phyloP scores from a whole-genome alignment of 2,797 vertebrate genomes.

The Caiman crocodilus region DNA sequence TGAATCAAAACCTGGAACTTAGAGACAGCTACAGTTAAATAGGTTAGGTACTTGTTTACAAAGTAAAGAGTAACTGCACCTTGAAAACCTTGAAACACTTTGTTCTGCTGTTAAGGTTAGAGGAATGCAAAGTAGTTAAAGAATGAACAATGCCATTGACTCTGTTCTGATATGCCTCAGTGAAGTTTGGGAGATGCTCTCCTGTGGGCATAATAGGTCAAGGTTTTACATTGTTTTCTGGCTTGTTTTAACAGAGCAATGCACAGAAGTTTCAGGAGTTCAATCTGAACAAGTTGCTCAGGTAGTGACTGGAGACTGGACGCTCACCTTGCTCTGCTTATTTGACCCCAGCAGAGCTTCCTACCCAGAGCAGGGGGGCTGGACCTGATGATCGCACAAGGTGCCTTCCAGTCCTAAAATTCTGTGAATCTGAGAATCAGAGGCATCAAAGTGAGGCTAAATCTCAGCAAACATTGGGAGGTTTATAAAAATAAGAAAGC shows the following conservation, averaged over 20 bases:
- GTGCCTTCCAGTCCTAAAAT: too few species aligned
- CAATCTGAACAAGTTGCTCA: too few species aligned
- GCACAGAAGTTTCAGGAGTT: too few species aligned
- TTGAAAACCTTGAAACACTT: slow-evolving; percentile 24
- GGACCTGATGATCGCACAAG: too few species aligned
- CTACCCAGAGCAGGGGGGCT: too few species aligned
- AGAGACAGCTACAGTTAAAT: slow-evolving; percentile 40
- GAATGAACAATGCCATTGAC: background rate
- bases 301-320: too few species aligned
- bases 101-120: slow-evolving; percentile 29
- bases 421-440: too few species aligned
- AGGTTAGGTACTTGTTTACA: slow-evolving; percentile 51
- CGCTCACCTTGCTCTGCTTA: too few species aligned
- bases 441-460: too few species aligned
- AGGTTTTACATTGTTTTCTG: slow-evolving; percentile 2
- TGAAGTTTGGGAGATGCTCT: background rate
- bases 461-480: too few species aligned
- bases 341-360: too few species aligned
- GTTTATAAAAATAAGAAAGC: too few species aligned
- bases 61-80: slow-evolving; percentile 33
- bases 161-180: background rate
- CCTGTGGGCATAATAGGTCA: background rate
- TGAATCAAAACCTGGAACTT: slow-evolving; percentile 51
- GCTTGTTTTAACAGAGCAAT: background rate
- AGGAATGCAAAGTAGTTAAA: slow-evolving; percentile 38